Percentiles rank a stretch among this genome's conserved stretches.
phyloP scores from a whole-genome alignment of 1,140 invertebrate genomes.

The Philotrypesis tridentata region DNA sequence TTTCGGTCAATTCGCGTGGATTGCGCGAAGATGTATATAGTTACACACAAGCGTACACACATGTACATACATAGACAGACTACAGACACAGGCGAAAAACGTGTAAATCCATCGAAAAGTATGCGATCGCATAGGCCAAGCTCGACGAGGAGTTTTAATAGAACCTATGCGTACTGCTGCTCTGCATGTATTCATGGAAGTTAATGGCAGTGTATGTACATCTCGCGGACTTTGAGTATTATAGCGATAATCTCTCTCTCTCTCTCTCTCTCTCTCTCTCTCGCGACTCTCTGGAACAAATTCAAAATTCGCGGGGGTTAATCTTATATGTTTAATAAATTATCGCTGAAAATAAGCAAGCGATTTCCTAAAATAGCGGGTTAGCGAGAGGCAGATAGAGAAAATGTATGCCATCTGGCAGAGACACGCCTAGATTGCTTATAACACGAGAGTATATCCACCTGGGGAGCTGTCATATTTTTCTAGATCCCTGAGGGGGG shows the following conservation, averaged over 20 bases:
- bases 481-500: no score
- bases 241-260: background rate
- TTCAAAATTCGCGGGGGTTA: slow-evolving; percentile 27
- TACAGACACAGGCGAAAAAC: slow-evolving; percentile 1
- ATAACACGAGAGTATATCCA: background rate
- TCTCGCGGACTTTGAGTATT: no score
- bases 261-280: background rate
- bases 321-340: slow-evolving; percentile 61
- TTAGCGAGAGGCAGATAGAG: background rate
- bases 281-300: background rate
- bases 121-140: background rate
- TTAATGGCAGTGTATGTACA: background rate
- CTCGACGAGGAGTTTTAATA: background rate
- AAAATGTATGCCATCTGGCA: slow-evolving; percentile 60
- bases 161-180: no score
- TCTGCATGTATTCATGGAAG: background rate
- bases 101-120: background rate
- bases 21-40: background rate
- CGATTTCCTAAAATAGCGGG: slow-evolving; percentile 56
- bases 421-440: background rate
- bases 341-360: slow-evolving; percentile 62
- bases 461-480: slow-evolving; percentile 13
- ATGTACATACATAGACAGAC: no score
- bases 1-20: slow-evolving; percentile 36
- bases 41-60: background rate